Conservation (phyloP, 2,888 invertebrate species). For the Pristionchus exspectatus region DNA sequence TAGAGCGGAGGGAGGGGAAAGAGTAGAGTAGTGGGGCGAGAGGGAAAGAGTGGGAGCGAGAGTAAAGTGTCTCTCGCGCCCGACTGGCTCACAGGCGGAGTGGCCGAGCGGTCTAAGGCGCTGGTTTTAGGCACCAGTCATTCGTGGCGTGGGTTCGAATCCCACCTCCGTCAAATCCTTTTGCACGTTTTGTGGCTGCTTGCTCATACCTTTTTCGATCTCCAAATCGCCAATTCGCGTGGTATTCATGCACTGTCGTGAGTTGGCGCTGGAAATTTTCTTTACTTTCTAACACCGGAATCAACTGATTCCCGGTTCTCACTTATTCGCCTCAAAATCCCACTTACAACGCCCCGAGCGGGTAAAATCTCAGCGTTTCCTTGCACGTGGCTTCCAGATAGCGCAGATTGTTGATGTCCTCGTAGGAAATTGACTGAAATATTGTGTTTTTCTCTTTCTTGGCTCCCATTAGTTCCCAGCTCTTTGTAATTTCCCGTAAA, state of each 20-base stretch:
- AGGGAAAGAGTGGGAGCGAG: neutral
- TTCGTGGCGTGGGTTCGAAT: conserved; percentile 57
- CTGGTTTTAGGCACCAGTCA: conserved; percentile 92
- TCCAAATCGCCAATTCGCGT: neutral
- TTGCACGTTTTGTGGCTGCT: neutral
- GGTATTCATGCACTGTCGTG: conserved; percentile 4
- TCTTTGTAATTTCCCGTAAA: no score
- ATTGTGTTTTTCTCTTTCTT: no score
- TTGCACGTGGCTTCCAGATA: conserved; percentile 47
- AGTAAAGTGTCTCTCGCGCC: neutral
- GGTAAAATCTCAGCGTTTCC: conserved; percentile 48
- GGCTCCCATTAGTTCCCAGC: neutral
- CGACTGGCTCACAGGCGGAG: conserved; percentile 18
- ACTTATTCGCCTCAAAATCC: no score
- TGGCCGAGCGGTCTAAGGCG: conserved; percentile 92
- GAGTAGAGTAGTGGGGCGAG: neutral
- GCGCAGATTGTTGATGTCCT: conserved; percentile 35
- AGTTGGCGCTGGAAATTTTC: conserved; percentile 10
- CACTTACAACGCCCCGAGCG: conserved; percentile 42
- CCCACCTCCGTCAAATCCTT: conserved; percentile 56
- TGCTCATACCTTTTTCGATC: conserved; percentile 28
- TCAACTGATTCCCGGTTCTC: no score
- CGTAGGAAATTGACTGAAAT: conserved; percentile 51
- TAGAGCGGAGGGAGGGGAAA: neutral
- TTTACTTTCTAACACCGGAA: neutral